phyloP scores from a whole-genome alignment of 2,113 vertebrate genomes.

The Oryzias woworae region DNA sequence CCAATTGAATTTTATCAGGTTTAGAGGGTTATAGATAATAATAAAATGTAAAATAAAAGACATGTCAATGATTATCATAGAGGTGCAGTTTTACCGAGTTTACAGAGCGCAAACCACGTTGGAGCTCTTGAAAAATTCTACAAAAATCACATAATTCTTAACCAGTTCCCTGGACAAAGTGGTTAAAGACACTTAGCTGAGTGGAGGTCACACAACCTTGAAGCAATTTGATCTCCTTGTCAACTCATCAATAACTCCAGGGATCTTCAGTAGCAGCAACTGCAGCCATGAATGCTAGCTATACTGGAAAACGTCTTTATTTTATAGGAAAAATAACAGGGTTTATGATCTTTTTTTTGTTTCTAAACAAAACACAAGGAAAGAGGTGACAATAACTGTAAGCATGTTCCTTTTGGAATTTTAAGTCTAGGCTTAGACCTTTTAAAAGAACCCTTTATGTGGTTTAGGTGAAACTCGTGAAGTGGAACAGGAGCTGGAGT shows the following conservation, averaged over 20 bases:
- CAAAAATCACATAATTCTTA: conserved; percentile 10
- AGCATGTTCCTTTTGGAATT: conserved; percentile 71
- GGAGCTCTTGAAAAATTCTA: conserved; percentile 9
- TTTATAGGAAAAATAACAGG: conserved; percentile 76
- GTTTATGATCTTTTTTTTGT: conserved; percentile 75
- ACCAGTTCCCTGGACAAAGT: conserved; percentile 39
- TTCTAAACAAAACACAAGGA: conserved; percentile 47
- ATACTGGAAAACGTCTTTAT: conserved; percentile 71
- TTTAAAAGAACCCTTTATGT: conserved; percentile 69
- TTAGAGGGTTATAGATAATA: conserved; percentile 1
- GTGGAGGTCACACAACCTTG: conserved; percentile 33
- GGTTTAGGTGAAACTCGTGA: conserved; percentile 75
- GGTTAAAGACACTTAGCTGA: conserved; percentile 43
- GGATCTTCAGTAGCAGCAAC: conserved; percentile 29
- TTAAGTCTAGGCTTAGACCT: conserved; percentile 66
- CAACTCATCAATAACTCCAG: conserved; percentile 23
- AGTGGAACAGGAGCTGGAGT: conserved; percentile 71
- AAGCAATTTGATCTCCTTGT: conserved; percentile 33
- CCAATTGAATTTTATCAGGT: conserved; percentile 2
- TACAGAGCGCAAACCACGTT: conserved; percentile 43
- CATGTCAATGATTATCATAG: not conserved
- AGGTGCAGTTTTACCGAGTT: conserved; percentile 18
- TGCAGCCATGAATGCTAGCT: conserved; percentile 41
- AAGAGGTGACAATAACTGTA: conserved; percentile 56
- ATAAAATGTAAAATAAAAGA: not conserved